A percentile compares a stretch with the other conserved stretches of the same genome.
Conservation (phyloP, 2,113 vertebrate genomes). For the Labeo rohita region DNA sequence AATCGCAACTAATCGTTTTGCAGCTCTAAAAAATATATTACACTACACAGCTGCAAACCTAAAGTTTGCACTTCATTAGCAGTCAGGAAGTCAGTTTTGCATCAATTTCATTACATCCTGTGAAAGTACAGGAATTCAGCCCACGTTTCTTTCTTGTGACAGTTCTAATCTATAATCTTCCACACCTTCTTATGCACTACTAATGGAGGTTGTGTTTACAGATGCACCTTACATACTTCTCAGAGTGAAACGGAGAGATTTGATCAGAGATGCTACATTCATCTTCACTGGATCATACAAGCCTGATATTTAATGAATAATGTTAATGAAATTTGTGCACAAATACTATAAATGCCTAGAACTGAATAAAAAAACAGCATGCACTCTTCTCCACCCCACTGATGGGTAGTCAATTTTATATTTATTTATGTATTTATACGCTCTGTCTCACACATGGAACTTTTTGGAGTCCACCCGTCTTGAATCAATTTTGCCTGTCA, state of each 20-base stretch:
- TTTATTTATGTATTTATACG: not conserved
- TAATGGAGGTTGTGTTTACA: not conserved
- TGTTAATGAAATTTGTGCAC: not conserved
- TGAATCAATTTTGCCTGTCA: not conserved
- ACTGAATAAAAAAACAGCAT: not conserved
- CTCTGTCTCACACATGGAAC: not conserved
- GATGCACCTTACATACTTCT: not conserved
- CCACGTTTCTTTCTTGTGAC: not conserved
- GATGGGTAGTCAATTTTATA: not conserved
- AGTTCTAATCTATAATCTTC: not conserved
- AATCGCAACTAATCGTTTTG: no score
- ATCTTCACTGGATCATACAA: not conserved
- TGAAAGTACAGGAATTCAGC: not conserved
- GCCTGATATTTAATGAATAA: not conserved
- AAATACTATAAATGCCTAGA: not conserved
- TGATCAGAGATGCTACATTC: not conserved
- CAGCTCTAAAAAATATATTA: not conserved
- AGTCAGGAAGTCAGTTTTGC: not conserved
- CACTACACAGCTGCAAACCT: not conserved
- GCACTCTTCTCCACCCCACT: no score
- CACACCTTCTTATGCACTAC: not conserved
- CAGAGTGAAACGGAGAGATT: not conserved
- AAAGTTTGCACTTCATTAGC: not conserved
- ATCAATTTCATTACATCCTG: not conserved
- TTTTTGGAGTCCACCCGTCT: not conserved